Conservation (phyloP, 1,140 invertebrate genomes). For the Scaptomyza graminum region DNA sequence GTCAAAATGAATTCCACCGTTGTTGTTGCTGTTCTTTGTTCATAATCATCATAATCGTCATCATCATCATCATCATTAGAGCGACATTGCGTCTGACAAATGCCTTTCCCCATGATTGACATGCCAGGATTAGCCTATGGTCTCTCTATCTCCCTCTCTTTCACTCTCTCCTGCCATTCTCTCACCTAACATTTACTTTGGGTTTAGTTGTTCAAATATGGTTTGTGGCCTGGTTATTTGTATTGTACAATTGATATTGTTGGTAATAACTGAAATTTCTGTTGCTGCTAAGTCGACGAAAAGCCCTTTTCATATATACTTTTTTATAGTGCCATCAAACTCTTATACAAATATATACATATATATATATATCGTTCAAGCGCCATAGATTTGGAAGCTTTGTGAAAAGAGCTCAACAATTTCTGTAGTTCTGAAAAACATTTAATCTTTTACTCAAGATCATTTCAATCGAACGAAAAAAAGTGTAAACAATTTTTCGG, state of each 20-base stretch:
- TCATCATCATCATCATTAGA: slow-evolving; percentile 36
- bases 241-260: slow-evolving; percentile 74
- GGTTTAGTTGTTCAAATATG: slow-evolving; percentile 72
- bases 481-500: slow-evolving; percentile 10
- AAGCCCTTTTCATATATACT: slow-evolving; percentile 43
- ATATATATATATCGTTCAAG: slow-evolving; percentile 33
- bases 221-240: slow-evolving; percentile 50
- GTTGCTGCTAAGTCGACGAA: slow-evolving; percentile 45
- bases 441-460: too few relatives aligned
- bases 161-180: slow-evolving; percentile 43
- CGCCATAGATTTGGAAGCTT: slow-evolving; percentile 51
- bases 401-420: too few relatives aligned
- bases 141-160: background rate
- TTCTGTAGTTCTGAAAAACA: too few relatives aligned
- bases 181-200: slow-evolving; percentile 58
- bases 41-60: slow-evolving; percentile 38
- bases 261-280: slow-evolving; percentile 69
- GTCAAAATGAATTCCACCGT: slow-evolving; percentile 63
- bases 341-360: slow-evolving; percentile 35
- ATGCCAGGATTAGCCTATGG: slow-evolving; percentile 73
- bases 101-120: slow-evolving; percentile 64
- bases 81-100: slow-evolving; percentile 45
- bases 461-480: slow-evolving; percentile 34
- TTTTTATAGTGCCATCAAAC: slow-evolving; percentile 13
- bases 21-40: slow-evolving; percentile 12